phyloP scores from a whole-genome alignment of 2,888 invertebrate genomes.

The Loripinus fragilis region DNA sequence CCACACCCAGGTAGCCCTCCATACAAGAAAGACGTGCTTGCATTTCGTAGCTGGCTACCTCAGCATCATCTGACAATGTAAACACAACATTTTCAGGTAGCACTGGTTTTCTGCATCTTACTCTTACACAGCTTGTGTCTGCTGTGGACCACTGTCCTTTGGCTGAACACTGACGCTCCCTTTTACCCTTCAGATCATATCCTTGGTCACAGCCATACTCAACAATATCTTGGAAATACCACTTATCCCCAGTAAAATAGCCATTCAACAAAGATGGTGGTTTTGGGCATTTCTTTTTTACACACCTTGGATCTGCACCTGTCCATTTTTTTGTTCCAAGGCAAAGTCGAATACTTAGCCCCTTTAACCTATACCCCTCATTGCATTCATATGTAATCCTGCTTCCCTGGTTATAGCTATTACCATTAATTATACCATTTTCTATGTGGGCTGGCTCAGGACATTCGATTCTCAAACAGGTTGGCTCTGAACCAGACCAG shows the following conservation, averaged over 20 bases:
- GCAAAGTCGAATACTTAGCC: conserved; percentile 67
- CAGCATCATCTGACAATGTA: conserved; percentile 42
- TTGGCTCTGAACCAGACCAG: conserved; percentile 78
- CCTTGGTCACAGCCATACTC: conserved; percentile 71
- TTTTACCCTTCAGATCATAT: conserved; percentile 61
- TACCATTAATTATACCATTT: conserved; percentile 58
- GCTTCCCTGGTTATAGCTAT: conserved; percentile 43
- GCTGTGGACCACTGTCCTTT: conserved; percentile 66
- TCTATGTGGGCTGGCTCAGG: conserved; percentile 59
- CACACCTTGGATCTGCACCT: conserved; percentile 62
- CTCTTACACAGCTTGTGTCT: conserved; percentile 55
- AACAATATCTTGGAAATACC: conserved; percentile 61
- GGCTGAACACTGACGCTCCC: conserved; percentile 67
- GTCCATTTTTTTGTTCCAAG: conserved; percentile 69
- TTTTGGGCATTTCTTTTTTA: conserved; percentile 57
- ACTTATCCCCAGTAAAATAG: conserved; percentile 38
- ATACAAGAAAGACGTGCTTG: conserved; percentile 53
- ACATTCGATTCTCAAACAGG: conserved; percentile 73
- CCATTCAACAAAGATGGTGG: conserved; percentile 60
- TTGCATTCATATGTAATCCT: conserved; percentile 68
- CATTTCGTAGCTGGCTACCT: conserved; percentile 43
- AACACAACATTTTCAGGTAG: conserved; percentile 44
- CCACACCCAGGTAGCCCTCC: conserved; percentile 58
- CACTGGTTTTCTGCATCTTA: conserved; percentile 54
- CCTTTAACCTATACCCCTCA: conserved; percentile 69